Conservation (phyloP, 37 sponge, comb jelly and placozoan species). For the Beroe ovata region DNA sequence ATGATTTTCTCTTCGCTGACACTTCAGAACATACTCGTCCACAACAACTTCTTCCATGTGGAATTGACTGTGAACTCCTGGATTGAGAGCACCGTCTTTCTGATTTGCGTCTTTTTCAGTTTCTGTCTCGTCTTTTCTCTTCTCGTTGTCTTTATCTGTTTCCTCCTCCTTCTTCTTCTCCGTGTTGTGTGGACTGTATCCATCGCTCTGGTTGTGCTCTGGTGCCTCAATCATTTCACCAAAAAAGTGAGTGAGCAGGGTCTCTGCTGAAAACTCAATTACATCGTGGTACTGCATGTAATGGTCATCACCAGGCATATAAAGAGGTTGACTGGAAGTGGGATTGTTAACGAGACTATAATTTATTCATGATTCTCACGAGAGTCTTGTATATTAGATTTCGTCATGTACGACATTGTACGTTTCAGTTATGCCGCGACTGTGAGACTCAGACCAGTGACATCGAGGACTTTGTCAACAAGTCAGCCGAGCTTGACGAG, state of each 20-base stretch:
- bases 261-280: too few species aligned
- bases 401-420: too few species aligned
- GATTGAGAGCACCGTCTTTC: background rate
- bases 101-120: background rate
- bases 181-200: background rate
- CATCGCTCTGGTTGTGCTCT: background rate
- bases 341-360: too few species aligned
- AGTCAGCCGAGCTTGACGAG: conserved; percentile 36
- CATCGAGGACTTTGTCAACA: conserved; percentile 61
- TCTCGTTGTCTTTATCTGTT: background rate
- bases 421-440: conserved; percentile 55
- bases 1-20: background rate
- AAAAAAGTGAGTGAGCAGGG: background rate
- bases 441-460: conserved; percentile 47
- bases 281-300: too few species aligned
- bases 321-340: too few species aligned
- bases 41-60: background rate
- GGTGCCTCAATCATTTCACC: background rate
- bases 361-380: too few species aligned
- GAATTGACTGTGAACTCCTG: background rate
- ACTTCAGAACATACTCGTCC: background rate
- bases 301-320: too few species aligned
- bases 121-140: background rate
- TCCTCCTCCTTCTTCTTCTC: background rate
- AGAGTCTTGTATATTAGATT: too few species aligned